Evolutionary conservation across 1,140 invertebrate species (phyloP).

Genomic region (Tetragonula clypearis): DNA sequence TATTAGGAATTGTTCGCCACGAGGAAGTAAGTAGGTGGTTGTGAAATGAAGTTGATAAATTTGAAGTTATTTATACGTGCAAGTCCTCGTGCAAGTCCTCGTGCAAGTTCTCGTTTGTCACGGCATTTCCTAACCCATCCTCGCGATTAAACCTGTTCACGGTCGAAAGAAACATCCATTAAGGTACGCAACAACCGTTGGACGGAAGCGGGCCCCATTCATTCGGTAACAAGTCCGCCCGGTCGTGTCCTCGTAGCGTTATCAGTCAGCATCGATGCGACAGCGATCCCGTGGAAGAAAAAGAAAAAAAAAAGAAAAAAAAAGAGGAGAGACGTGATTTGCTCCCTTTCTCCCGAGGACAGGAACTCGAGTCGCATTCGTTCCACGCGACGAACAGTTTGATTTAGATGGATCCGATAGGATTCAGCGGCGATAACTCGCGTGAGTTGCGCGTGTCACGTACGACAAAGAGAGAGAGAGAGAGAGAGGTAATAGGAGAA

Average conservation of each 20-base stretch:
- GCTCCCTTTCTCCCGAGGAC: not conserved
- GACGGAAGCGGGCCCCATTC: conserved; percentile 7
- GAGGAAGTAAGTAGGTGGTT: too few species aligned
- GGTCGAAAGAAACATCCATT: not conserved
- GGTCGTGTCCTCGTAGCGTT: conserved; percentile 10
- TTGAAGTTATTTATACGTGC: not conserved
- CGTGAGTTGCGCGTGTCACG: not conserved
- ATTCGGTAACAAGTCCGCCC: conserved; percentile 5
- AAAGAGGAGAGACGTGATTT: too few species aligned
- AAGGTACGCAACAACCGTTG: not conserved
- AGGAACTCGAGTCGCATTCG: not conserved
- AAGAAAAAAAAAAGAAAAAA: not conserved
- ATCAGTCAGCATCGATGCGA: conserved; percentile 3
- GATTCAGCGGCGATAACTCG: not conserved
- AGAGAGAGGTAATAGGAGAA: not conserved
- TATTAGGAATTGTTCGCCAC: too few species aligned
- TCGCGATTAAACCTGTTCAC: not conserved
- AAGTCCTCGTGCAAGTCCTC: too few species aligned
- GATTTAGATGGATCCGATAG: conserved; percentile 42
- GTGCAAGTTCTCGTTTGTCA: not conserved
- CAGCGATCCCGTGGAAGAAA: not conserved
- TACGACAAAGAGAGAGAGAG: not conserved
- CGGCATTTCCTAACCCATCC: not conserved
- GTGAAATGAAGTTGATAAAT: not conserved
- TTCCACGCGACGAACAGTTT: conserved; percentile 22